Evolutionary conservation across 2,888 invertebrate species (phyloP).

Genomic region (Peribatodes rhomboidaria): DNA sequence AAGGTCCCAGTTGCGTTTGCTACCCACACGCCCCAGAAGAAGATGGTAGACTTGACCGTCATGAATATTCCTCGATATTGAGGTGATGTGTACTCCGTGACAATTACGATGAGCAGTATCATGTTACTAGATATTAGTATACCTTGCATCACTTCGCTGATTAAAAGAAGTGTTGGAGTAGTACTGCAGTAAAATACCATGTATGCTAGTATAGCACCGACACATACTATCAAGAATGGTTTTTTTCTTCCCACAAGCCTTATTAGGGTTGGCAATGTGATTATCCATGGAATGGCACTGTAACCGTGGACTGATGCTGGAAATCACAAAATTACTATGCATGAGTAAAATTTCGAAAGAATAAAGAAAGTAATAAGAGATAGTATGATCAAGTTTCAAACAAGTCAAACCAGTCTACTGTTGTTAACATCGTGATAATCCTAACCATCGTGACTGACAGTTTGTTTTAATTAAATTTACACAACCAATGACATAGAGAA

Average conservation of each 20-base stretch:
- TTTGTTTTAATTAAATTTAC: background rate
- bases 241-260: slow-evolving; percentile 44
- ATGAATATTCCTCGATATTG: slow-evolving; percentile 52
- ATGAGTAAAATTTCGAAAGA: background rate
- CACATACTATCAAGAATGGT: slow-evolving; percentile 41
- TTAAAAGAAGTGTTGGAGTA: slow-evolving; percentile 47
- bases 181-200: slow-evolving; percentile 50
- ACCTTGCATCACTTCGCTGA: slow-evolving; percentile 52
- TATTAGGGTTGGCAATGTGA: slow-evolving; percentile 43
- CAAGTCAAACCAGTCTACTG: background rate
- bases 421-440: too few species aligned
- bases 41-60: slow-evolving; percentile 51
- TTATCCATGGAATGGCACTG: slow-evolving; percentile 44
- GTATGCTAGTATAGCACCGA: slow-evolving; percentile 43
- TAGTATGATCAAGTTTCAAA: background rate
- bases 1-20: slow-evolving; percentile 54
- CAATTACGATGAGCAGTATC: slow-evolving; percentile 41
- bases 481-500: background rate
- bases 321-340: slow-evolving; percentile 8
- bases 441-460: background rate
- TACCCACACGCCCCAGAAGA: slow-evolving; percentile 53
- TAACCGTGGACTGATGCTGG: slow-evolving; percentile 44
- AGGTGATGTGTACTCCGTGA: slow-evolving; percentile 54
- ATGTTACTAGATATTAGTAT: slow-evolving; percentile 36
- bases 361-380: too few species aligned